phyloP scores from a whole-genome alignment of 2,888 invertebrate species.

The Polydrusus tereticollis region DNA sequence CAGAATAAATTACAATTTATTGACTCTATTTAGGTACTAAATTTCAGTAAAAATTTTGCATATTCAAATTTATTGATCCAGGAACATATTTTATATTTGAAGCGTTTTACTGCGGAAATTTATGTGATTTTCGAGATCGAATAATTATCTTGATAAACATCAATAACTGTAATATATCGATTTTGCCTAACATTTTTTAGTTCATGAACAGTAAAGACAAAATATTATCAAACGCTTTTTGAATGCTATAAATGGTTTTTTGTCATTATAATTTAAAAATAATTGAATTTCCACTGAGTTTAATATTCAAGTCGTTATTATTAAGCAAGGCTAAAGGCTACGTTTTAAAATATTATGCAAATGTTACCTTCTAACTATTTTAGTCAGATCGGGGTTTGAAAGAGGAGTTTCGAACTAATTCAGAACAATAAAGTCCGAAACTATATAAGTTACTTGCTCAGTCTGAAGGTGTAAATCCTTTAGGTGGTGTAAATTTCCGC shows the following conservation, averaged over 20 bases:
- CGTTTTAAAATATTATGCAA: neutral
- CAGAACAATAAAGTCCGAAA: constrained; percentile 24
- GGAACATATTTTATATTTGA: neutral
- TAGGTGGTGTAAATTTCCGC: constrained; percentile 1
- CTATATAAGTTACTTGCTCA: constrained; percentile 18
- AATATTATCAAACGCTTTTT: neutral
- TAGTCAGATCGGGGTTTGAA: constrained; percentile 17
- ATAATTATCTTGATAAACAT: constrained; percentile 1
- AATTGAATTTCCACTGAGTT: too few relatives aligned
- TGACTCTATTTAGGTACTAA: too few relatives aligned
- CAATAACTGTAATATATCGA: neutral
- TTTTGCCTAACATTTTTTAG: neutral
- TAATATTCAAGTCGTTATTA: too few relatives aligned
- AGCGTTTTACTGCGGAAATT: neutral
- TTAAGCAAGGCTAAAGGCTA: neutral
- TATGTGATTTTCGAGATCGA: neutral
- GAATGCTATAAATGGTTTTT: neutral
- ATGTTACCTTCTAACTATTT: constrained; percentile 21
- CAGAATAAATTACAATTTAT: too few relatives aligned
- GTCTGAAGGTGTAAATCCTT: constrained; percentile 24
- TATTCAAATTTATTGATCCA: neutral
- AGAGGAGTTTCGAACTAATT: constrained; percentile 24
- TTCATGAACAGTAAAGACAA: neutral
- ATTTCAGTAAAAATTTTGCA: neutral
- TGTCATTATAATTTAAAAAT: too few relatives aligned